These are phyloP conservation scores for Micrasema longulum DNA, from an alignment of 1,140 invertebrate genomes.

Conservation along the genomic window DNA sequence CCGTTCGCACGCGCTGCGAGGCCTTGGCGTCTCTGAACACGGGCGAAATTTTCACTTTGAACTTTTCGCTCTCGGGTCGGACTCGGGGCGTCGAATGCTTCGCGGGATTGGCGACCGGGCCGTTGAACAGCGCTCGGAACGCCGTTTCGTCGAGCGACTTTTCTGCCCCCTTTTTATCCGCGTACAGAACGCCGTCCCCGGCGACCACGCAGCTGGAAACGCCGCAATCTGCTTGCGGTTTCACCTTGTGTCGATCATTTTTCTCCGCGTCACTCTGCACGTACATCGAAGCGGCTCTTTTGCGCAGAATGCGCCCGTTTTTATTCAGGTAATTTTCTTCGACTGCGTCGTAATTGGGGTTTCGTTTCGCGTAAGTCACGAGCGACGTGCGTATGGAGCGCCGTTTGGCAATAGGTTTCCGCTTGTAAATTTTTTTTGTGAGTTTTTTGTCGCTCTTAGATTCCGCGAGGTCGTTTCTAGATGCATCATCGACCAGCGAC, in stretches of 20 bases:
- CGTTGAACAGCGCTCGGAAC: no score
- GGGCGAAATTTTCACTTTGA: conserved; percentile 5
- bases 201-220: background rate
- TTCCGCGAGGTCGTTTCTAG: background rate
- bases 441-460: no score
- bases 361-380: background rate
- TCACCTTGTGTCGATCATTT: no score
- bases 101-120: no score
- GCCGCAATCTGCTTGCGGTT: background rate
- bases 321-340: background rate
- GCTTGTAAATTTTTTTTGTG: no score
- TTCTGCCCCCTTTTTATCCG: no score
- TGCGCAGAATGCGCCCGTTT: background rate
- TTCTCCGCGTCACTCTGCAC: background rate
- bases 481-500: background rate
- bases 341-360: background rate
- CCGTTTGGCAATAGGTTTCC: no score
- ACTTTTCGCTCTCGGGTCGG: background rate
- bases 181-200: no score
- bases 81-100: no score
- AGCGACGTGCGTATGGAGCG: background rate
- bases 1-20: background rate
- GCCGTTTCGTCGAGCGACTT: no score
- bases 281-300: background rate
- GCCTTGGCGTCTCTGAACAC: background rate